phyloP scores from a whole-genome alignment of 2,113 vertebrate genomes.

The Ammodytes marinus region DNA sequence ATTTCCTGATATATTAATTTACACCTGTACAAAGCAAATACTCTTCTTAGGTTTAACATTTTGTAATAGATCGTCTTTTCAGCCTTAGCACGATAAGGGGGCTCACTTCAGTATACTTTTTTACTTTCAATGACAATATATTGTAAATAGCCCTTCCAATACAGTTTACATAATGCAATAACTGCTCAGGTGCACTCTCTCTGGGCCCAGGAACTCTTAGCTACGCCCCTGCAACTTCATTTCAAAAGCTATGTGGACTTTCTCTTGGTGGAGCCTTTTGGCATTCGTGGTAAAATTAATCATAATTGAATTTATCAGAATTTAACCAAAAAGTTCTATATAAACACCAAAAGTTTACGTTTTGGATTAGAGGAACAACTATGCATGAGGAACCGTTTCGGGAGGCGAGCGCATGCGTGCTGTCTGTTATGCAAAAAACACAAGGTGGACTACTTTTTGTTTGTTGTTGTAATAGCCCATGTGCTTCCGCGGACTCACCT shows the following conservation, averaged over 20 bases:
- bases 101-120: too few species aligned
- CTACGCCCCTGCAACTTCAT: constrained; percentile 20
- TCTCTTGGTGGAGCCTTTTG: not conserved
- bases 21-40: too few species aligned
- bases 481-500: constrained; percentile 34
- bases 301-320: not conserved
- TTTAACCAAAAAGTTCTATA: not conserved
- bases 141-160: too few species aligned
- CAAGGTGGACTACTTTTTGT: not conserved
- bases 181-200: too few species aligned
- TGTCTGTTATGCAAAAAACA: not conserved
- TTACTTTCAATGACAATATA: too few species aligned
- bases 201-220: not conserved
- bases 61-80: too few species aligned
- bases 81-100: too few species aligned
- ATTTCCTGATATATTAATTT: too few species aligned
- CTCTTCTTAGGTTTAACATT: too few species aligned
- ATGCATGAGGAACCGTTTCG: not conserved
- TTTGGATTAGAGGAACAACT: not conserved
- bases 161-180: not conserved
- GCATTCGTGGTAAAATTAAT: not conserved
- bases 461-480: not conserved
- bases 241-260: not conserved
- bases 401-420: constrained; percentile 19
- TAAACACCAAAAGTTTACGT: too few species aligned